Percentiles rank a stretch among this genome's conserved stretches.
These are phyloP conservation scores for Drosophila gunungcola DNA, from an alignment of 1,140 invertebrate genomes.

Conservation along the genomic window DNA sequence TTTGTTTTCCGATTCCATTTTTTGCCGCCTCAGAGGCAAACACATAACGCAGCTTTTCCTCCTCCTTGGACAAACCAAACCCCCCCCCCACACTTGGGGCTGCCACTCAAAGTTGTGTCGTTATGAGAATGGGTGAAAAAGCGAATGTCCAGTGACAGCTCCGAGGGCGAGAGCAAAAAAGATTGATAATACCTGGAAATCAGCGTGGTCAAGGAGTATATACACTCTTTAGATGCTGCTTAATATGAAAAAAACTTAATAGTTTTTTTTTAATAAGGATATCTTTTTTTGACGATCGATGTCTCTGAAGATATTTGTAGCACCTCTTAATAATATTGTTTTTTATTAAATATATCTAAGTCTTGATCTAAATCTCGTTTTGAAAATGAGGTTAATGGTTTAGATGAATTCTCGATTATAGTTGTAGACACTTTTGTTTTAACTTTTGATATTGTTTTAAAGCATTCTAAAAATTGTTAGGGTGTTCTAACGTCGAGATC, in stretches of 20 bases:
- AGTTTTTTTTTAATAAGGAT: too few species aligned
- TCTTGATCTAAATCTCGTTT: too few species aligned
- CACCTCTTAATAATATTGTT: too few species aligned
- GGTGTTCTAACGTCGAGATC: neutral
- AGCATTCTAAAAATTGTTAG: neutral
- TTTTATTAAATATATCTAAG: too few species aligned
- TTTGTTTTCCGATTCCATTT: slow-evolving; percentile 41
- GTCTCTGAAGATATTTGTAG: too few species aligned
- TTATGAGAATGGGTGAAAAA: slow-evolving; percentile 36
- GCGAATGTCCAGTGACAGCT: slow-evolving; percentile 46
- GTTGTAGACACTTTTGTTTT: too few species aligned
- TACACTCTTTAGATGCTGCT: neutral
- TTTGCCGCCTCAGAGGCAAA: slow-evolving; percentile 61
- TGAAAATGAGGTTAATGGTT: too few species aligned
- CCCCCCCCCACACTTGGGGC: slow-evolving; percentile 31
- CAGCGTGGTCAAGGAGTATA: neutral
- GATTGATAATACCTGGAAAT: slow-evolving; percentile 5
- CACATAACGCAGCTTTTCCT: slow-evolving; percentile 62
- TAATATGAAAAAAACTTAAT: neutral
- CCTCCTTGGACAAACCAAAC: slow-evolving; percentile 9
- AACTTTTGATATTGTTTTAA: too few species aligned
- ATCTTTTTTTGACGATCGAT: too few species aligned
- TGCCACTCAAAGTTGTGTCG: slow-evolving; percentile 65
- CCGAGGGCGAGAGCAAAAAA: slow-evolving; percentile 29
- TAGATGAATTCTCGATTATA: too few species aligned